Evolutionary conservation across 2,113 vertebrate genomes (phyloP).

Genomic region (Lagopus leucura): DNA sequence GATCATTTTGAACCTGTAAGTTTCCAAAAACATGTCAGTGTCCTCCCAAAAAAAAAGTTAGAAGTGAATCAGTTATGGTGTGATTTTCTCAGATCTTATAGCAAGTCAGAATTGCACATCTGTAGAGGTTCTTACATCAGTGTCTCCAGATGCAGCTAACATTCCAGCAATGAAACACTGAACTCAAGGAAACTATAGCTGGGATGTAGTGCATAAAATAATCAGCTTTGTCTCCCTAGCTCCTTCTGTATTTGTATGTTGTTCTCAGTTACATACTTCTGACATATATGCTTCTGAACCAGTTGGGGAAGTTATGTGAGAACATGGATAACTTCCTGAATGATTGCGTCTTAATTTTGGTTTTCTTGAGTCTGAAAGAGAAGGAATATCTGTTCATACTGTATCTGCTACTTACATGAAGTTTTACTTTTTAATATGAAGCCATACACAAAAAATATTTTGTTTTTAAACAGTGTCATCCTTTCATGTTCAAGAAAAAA

Average conservation of each 20-base stretch:
- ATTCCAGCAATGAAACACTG: rapidly evolving
- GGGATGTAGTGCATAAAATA: neutral
- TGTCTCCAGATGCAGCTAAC: neutral
- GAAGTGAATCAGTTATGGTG: neutral
- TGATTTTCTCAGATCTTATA: neutral
- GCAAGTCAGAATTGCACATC: neutral
- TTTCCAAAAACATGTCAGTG: neutral
- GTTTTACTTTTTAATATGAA: neutral
- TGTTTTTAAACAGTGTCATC: neutral
- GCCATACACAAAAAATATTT: neutral
- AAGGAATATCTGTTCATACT: neutral
- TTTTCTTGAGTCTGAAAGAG: neutral
- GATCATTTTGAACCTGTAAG: neutral
- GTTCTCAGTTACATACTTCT: neutral
- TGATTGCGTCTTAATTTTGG: neutral
- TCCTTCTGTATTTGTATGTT: neutral
- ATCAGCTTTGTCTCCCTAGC: neutral
- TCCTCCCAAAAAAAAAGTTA: neutral
- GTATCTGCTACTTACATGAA: neutral
- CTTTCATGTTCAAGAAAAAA: neutral
- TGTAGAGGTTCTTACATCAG: neutral
- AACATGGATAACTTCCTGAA: neutral
- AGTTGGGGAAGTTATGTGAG: neutral
- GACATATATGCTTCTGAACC: neutral
- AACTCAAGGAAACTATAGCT: neutral